Base-by-base conservation (phyloP, 1,140 invertebrate genomes). In the Brachionus koreanus region DNA sequence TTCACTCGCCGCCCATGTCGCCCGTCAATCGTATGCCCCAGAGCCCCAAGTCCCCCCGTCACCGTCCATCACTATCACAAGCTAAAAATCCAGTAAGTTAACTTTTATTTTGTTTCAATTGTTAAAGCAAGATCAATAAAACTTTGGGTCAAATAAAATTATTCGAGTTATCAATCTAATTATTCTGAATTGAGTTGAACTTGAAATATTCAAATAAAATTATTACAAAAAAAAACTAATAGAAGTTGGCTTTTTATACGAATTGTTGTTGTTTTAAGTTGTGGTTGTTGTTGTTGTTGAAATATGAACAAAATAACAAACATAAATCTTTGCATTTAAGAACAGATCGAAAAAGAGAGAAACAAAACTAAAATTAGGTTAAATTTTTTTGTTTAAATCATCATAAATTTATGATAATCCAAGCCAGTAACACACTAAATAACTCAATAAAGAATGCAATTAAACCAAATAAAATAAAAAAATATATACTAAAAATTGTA, bases 361-460 rank as follows among this genome's bases (percentile, higher is more conserved):
- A 46, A 46, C 19, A 43, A 25, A 74, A 2, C 19, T 43, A 46
- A 74, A 74, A 74, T 74, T 74, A 29, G 69, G 69, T 74, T 74
- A 74, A 46, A 46, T 72, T 72, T 72, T 61, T 12, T 37, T 37
- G n/a, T 35, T 37, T n/a, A 19, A 39, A 72, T 72, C 37, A 72
- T 72, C 37, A 72, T 72, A 37, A 72, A 46, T 74, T 74, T 74
- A 74, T 74, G 69, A 74, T 74, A 74, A 74, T 74, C 69, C 69
- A 74, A 72, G 49, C 49, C 49, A 52, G 49, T 16, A 52, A 52
- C 49, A 52, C 49, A 52, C 49, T 52, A 52, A 52, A 52, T 52
- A 52, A 52, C 49, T 52, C 49, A 23, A 52, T 52, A 52, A 23
- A 52, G 49, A 52, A 52, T 52, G 49, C 49, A 52, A 52, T 52